Evolutionary conservation across 1,140 invertebrate species (phyloP), one percentile per base, ranked within the genome.

Genomic region (Anastrepha ludens): DNA sequence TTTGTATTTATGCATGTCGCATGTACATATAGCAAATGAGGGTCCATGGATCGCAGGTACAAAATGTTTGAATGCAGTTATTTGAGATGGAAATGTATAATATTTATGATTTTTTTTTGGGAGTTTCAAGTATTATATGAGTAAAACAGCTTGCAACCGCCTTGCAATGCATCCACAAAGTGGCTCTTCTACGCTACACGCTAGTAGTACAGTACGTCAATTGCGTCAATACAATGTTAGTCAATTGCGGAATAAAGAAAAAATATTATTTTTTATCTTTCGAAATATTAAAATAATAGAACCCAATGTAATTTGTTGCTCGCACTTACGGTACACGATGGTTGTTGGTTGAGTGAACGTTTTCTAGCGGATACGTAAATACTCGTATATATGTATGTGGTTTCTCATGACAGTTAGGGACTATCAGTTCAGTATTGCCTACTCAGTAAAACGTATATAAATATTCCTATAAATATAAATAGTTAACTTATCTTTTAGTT

Each of bases 381-480:
- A 74, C 70, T 74, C 47, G 17, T 47, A 50, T 55, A 20, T 55
- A 58, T 41, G 47, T 70, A 70, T 44, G 67, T 55, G 55, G 44
- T 81, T 81, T 81, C n/a, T 41, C 47, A 55, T 55, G 47, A 81
- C n/a, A 81, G 74, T 58, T 81, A 55, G 47, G 47, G 47, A 55
- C 74, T 81, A 55, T 81, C 74, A 81, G 74, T 81, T 81, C 74
- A 81, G 41, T 55, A 55, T 20, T 81, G 50, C 20, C n/a, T 81
- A 81, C 86, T 87, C 88, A 89, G 86, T 89, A 89, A 87, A 89
- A 89, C 47, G 60, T 89, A 89, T 89, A 89, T 74, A 89, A 60
- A 88, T 89, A 89, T 88, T 89, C 88, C 88, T 89, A 88, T 55
- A 89, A 88, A 70, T 86, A 86, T 86, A 86, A 62, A 65, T 86